Conservation (phyloP, 2,797 vertebrate genomes). For the Amphiprion clarkii region DNA sequence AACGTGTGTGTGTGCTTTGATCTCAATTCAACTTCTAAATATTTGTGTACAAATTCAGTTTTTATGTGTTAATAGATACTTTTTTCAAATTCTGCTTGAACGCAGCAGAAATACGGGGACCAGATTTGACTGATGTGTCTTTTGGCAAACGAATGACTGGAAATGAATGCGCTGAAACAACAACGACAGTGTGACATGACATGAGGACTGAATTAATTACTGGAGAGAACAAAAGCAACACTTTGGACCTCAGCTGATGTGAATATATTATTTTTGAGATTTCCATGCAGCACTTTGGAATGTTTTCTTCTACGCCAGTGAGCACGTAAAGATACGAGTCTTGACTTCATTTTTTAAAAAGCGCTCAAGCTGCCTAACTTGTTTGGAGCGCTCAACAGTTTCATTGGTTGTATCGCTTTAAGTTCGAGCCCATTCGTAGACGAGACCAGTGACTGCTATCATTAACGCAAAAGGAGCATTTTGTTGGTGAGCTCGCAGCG, state of each 20-base stretch:
- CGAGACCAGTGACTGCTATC: background rate
- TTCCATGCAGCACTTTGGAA: conserved; percentile 23
- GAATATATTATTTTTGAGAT: conserved; percentile 47
- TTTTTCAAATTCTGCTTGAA: background rate
- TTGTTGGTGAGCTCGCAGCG: conserved; percentile 36
- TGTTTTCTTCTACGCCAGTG: conserved; percentile 18
- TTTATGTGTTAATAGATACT: background rate
- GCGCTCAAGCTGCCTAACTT: background rate
- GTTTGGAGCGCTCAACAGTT: conserved; percentile 17
- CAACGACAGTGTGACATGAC: conserved; percentile 53
- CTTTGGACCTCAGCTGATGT: conserved; percentile 29
- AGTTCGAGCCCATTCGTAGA: conserved; percentile 2
- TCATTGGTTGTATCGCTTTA: conserved; percentile 17
- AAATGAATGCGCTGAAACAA: conserved; percentile 57
- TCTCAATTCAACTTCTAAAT: background rate
- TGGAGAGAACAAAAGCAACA: conserved; percentile 64
- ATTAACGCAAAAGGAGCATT: conserved; percentile 45
- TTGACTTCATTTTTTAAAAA: conserved; percentile 10
- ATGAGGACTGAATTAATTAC: conserved; percentile 56
- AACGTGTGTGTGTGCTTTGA: background rate
- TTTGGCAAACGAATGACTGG: conserved; percentile 49
- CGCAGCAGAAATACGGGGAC: conserved; percentile 3
- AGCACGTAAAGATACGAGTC: background rate
- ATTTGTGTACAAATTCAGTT: background rate
- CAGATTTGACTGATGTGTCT: conserved; percentile 52